Base-by-base conservation (phyloP, 2,797 vertebrate species). In the Atherinosoma microstoma region DNA sequence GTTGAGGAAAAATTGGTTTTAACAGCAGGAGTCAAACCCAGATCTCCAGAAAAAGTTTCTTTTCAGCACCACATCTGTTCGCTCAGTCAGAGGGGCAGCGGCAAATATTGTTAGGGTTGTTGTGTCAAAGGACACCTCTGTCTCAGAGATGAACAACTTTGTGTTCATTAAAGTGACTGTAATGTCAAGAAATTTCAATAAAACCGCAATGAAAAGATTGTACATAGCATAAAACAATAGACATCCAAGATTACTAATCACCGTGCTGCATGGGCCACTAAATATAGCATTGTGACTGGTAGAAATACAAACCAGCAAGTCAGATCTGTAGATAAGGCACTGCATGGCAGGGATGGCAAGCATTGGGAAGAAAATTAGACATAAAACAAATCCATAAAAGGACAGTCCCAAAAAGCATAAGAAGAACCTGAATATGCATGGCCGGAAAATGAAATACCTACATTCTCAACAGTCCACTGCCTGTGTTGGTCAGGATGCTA, bases 301-400 rank as follows among this genome's bases (percentile, higher is more conserved):
- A 79, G 68, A 73, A 71, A 51, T 57, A 47, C 42, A 35, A 70
- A 22, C 60, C 64, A 67, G 71, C 67, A 53, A 27, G 47, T 58
- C 38, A 63, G 76, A 61, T 65, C 42, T 54, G 58, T 70, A 72
- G 72, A 72, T 45, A 77, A 27, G 77, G 68, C 74, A 70, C 64
- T 65, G 57, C 75, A 77, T 71, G 67, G 70, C 67, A 51, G 85
- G 74, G 56, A 58, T 64, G 74, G 77, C 62, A 70, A 70, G 64
- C 70, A 69, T 58, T 64, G 70, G 72, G 63, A 70, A 78, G 67
- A 65, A 73, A 80, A 85, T 85, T 80, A 87, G 76, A 62, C 64
- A 30, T 53, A 82, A 68, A 80, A 73, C 58, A 77, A 67, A 76
- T 3, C 63, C 83, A 59, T 49, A 65, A 57, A n/a, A 22, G 67